phyloP scores from a whole-genome alignment of 2,797 vertebrate genomes.

The Delichon dasypus region DNA sequence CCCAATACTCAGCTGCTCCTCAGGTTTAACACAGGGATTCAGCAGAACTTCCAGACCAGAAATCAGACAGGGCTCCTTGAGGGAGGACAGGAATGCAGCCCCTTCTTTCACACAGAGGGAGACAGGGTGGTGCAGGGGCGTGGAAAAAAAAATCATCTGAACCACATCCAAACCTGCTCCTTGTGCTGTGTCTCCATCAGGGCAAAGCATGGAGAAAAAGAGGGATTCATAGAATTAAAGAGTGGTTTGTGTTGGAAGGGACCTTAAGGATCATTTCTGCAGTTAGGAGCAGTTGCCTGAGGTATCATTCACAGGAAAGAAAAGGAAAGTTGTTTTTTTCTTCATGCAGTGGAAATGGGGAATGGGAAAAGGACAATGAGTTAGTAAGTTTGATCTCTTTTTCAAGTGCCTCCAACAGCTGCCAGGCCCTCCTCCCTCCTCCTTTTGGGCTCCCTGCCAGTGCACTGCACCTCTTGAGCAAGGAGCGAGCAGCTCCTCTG shows the following conservation, averaged over 20 bases:
- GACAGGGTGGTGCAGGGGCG: background rate
- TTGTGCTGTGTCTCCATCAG: rapidly evolving
- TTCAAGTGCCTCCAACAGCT: background rate
- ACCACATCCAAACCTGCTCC: background rate
- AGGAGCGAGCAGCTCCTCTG: background rate
- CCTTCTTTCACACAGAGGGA: background rate
- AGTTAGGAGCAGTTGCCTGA: background rate
- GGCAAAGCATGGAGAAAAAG: background rate
- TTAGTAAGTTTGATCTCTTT: background rate
- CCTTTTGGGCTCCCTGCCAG: background rate
- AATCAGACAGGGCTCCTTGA: background rate
- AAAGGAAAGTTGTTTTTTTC: background rate
- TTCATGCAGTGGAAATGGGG: background rate
- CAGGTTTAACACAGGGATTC: background rate
- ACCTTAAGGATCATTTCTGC: background rate
- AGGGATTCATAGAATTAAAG: background rate
- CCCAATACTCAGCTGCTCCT: background rate
- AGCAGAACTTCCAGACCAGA: background rate
- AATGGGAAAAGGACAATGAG: background rate
- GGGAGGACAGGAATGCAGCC: background rate
- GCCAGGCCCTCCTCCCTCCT: background rate
- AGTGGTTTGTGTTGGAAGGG: background rate
- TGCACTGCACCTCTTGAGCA: background rate
- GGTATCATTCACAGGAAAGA: background rate
- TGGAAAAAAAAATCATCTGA: background rate